Conservation (phyloP, 2,797 vertebrate genomes). For the Avahi laniger region DNA sequence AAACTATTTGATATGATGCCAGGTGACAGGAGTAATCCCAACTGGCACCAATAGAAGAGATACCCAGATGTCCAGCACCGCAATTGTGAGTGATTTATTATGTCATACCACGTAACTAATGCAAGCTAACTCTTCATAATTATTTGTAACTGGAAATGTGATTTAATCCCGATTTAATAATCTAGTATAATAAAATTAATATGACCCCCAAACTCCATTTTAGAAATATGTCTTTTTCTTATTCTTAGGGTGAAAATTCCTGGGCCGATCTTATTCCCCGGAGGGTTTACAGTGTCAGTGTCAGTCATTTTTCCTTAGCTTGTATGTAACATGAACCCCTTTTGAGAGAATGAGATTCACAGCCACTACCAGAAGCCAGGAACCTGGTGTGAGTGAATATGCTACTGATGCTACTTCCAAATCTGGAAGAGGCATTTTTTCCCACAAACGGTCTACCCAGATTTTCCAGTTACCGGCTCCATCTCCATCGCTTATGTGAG, state of each 20-base stretch:
- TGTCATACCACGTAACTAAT: background rate
- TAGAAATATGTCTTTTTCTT: background rate
- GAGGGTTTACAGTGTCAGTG: background rate
- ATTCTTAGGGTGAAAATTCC: background rate
- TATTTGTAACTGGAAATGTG: background rate
- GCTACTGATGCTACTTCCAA: background rate
- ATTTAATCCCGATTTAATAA: background rate
- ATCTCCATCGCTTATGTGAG: no score
- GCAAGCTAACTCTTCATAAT: background rate
- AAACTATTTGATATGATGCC: background rate
- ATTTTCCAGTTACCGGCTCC: background rate
- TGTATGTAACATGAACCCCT: background rate
- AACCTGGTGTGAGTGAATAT: no score
- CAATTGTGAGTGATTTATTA: background rate
- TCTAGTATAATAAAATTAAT: background rate
- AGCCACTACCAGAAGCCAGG: background rate
- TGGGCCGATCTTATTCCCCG: background rate
- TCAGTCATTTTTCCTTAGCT: background rate
- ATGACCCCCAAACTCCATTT: background rate
- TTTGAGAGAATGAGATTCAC: background rate
- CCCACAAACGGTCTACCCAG: background rate
- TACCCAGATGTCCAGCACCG: background rate
- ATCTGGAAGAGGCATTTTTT: background rate
- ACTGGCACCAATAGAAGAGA: accelerated
- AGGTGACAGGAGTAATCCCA: background rate